Base-by-base conservation (phyloP, 2,888 invertebrate genomes). In the Silvanus unidentatus region DNA sequence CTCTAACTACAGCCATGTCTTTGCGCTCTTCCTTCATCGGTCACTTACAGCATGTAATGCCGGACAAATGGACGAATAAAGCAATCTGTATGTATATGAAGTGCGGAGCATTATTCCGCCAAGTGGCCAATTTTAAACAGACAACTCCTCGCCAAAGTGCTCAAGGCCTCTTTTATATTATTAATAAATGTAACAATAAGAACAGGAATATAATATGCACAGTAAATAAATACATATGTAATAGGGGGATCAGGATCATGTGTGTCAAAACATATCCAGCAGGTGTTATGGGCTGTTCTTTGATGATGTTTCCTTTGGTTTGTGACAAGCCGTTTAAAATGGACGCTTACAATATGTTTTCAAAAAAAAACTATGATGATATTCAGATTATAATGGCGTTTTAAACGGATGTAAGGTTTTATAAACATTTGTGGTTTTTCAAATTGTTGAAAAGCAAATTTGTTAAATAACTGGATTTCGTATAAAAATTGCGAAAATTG, bases 51-150 rank as follows among this genome's bases (percentile, higher is more conserved):
- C n/a, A 15, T 6, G 29, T 45, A 47, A 46, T 44, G 44, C 32
- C 6, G 4, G n/a, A 5, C 4, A 11, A n/a, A 5, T 5, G 11
- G n/a, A 32, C 12, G n/a, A 32, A 32, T 49, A 47, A 46, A 44
- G 49, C 40, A 44, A 47, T 49, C 28, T 28, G n/a, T 13, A 5
- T 9, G 5, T 28, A 28, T 39, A 13, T 39, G 6, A 10, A 15
- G 16, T 35, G 43, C 43, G 38, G 40, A 49, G 40, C 45, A 42
- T 41, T 40, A 44, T 34, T 39, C 45, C 28, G 43, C 43, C 49
- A 41, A 49, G 47, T 47, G 47, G 49, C 47, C 47, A 49, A 49
- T 49, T 47, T 44, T 39, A 47, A 41, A 39, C 28, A 15, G n/a
- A n/a, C n/a, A n/a, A n/a, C n/a, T n/a, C n/a, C n/a, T 22, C 22